Evolutionary conservation across 2,113 vertebrate species (phyloP), one percentile per base, ranked within the genome.

Genomic region (Delphinus delphis): DNA sequence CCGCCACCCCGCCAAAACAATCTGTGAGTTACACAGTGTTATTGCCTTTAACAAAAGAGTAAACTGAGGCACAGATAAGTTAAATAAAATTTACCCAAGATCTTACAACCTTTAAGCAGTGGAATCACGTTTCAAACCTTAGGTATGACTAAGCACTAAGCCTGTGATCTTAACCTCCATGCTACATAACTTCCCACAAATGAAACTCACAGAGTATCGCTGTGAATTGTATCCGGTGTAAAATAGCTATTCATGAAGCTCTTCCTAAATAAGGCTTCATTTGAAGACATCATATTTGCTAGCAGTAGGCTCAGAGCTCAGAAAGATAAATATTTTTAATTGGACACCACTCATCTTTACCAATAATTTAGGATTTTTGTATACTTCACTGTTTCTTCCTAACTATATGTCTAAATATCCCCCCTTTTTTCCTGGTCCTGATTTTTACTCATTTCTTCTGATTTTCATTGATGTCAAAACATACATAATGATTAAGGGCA

Each of bases 261-360:
- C 36, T 81, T 84, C 53, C 70, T 71, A 44, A 50, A 33, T 47
- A 74, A 74, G 53, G 4, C 47, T 84, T 87, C 63, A 63, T 62
- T 87, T 95, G 80, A 74, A 90, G 36, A 60, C 11, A 91, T 80
- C 33, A 12, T 74, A 21, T 90, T 90, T 84, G 28, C 76, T 55
- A 74, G 63, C 81, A 67, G 41, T 8, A 50, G 58, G 25, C 31
- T 92, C 15, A 93, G 28, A 85, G 28, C 21, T 93, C 33, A 87
- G 47, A 33, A 80, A 95, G 17, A 60, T 80, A 93, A 88, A 67
- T 47, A 62, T 88, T 93, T 93, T 91, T 83, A 92, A 44, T 86
- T 8, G 55, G 21, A 25, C 62, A 63, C 4, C 12, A 68, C 23
- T 50, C 4, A 14, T 80, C 50, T 3, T 89, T 90, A 60, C 67